These are phyloP conservation scores for Meda fulgida DNA, from an alignment of 2,797 vertebrate species.

Conservation along the genomic window DNA sequence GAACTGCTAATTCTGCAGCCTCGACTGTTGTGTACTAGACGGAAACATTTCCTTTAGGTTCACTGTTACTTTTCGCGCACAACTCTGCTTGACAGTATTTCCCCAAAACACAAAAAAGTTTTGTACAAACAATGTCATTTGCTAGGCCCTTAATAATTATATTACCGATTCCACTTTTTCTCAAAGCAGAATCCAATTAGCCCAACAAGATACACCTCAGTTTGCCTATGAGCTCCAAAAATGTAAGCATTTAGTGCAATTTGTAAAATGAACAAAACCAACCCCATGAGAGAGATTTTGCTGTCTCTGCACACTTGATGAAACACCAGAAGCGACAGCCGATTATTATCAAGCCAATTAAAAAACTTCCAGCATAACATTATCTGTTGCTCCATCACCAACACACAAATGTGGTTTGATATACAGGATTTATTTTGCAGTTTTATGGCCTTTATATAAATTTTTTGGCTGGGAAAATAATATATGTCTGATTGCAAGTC, in stretches of 20 bases:
- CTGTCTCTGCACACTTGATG: neutral
- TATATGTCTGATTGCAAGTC: neutral
- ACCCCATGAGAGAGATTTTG: neutral
- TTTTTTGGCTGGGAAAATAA: neutral
- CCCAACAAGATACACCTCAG: neutral
- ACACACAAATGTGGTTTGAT: neutral
- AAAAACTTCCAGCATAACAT: neutral
- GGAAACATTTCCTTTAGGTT: no score
- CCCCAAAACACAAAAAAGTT: neutral
- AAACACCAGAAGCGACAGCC: neutral
- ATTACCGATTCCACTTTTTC: neutral
- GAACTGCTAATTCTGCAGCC: no score
- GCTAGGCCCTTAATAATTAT: neutral
- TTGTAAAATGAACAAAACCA: neutral
- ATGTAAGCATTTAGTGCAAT: neutral
- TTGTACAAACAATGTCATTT: neutral
- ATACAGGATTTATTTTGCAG: neutral
- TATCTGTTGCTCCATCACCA: neutral
- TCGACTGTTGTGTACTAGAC: no score
- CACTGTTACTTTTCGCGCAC: no score
- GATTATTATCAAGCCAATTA: neutral
- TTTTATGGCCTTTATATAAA: neutral
- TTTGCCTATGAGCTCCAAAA: neutral
- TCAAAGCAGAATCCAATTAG: neutral
- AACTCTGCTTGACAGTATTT: neutral